Percentiles rank a stretch among this genome's conserved stretches.
phyloP scores from a whole-genome alignment of 2,797 vertebrate species.

The Siniperca undulata region DNA sequence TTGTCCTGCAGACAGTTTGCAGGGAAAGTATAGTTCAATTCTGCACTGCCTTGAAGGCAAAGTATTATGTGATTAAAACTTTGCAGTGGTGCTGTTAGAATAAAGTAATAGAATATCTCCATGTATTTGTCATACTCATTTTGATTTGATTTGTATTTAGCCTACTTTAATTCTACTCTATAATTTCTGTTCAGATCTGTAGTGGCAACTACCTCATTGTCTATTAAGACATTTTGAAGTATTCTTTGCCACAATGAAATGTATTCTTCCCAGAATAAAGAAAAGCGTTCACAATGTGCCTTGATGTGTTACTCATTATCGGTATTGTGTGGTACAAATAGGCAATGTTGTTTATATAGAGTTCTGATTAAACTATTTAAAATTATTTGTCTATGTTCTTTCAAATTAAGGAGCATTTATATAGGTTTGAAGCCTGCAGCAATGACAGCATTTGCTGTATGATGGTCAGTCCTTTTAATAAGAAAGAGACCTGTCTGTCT shows the following conservation, averaged over 20 bases:
- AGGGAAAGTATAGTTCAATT: constrained; percentile 1
- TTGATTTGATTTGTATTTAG: neutral
- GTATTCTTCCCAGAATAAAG: neutral
- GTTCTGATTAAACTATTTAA: neutral
- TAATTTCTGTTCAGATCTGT: neutral
- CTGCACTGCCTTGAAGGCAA: neutral
- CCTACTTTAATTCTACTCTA: neutral
- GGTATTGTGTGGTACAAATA: neutral
- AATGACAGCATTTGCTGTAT: neutral
- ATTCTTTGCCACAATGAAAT: neutral
- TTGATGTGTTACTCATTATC: neutral
- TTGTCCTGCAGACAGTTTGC: constrained; percentile 42
- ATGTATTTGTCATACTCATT: neutral
- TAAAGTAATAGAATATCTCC: neutral
- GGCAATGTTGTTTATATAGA: neutral
- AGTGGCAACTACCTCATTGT: neutral
- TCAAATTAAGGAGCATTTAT: neutral
- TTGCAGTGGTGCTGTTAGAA: neutral
- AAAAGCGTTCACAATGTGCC: neutral
- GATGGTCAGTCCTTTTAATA: constrained; percentile 19
- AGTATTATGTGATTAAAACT: neutral
- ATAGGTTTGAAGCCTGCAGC: neutral
- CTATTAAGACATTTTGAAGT: neutral
- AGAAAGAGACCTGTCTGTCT: constrained; percentile 24
- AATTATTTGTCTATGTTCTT: neutral